Evolutionary conservation across 37 sponge, comb jelly and placozoan species (phyloP), one percentile per base, ranked within the genome.

Genomic region (Lycopodina hypogea): DNA sequence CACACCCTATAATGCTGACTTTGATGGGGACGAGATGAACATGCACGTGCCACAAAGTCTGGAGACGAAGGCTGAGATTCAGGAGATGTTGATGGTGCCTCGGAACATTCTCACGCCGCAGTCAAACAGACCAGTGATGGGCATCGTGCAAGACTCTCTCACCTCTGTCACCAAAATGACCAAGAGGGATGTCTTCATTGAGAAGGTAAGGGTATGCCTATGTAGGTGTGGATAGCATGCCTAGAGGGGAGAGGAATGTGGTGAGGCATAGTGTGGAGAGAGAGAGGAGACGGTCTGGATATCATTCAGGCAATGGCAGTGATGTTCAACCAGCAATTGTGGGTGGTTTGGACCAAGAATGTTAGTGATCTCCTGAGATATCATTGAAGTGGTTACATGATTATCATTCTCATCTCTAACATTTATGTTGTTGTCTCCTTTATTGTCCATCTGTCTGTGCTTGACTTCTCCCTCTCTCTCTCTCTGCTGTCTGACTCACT

Each of bases 11-110:
- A 99, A 99, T 84, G 99, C 99, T 37, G 99, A 99, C 73, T 99
- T 99, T 76, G 99, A 99, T 76, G 99, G 99, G 61, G 99, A 99
- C 61, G 99, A 99, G 78, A 99, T 99, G 99, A 99, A 99, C 82
- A 81, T 99, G 36, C 99, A 99, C 72, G 99, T 96, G 1, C 99
- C 99, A 1, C 99, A 99, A 84, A 90, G 91, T 42, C 66, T 96
- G 76, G 99, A 99, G 74, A 94, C 99, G 4, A 90, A 86, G 61
- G 99, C 99, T 12, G 99, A 99, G 73, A 78, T 99, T 22, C 74
- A 79, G 72, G 92, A 93, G 71, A 86, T 99, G 51, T 32, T 87
- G 59, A 91, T 93, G 89, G 99, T 99, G 22, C 90, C 85, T 9
- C 76, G 87, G 21, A 88, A 89, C 78, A 92, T 99, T 68, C 79